phyloP scores from a whole-genome alignment of 2,797 vertebrate genomes.

The Clarias laeviceps region DNA sequence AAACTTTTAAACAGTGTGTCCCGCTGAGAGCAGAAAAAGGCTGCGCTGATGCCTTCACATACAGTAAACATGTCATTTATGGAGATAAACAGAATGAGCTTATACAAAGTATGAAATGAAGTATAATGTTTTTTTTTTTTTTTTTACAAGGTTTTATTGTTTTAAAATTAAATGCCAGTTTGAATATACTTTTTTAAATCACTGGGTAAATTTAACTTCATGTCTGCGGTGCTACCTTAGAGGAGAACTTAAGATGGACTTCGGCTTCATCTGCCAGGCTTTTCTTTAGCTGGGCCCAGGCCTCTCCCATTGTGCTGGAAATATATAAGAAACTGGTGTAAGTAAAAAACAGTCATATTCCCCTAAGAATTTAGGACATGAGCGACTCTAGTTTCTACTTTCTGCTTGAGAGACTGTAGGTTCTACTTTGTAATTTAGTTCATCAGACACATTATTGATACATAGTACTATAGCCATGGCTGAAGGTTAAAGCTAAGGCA shows the following conservation, averaged over 20 bases:
- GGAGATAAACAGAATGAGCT: background rate
- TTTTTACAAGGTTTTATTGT: background rate
- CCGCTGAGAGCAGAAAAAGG: background rate
- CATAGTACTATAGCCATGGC: background rate
- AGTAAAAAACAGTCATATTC: background rate
- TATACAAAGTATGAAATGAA: background rate
- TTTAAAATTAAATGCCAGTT: background rate
- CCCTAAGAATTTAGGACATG: background rate
- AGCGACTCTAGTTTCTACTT: background rate
- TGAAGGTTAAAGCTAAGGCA: background rate
- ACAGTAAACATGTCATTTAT: background rate
- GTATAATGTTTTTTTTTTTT: background rate
- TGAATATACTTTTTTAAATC: background rate
- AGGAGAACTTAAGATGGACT: conserved; percentile 97
- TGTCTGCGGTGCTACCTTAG: conserved; percentile 81
- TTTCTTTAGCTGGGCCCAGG: conserved; percentile 95
- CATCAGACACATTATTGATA: background rate
- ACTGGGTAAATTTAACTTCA: background rate
- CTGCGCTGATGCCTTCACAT: background rate
- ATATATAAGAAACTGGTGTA: conserved; percentile 40
- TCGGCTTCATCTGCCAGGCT: conserved; percentile 95
- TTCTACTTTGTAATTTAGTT: too few species aligned
- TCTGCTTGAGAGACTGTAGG: too few species aligned
- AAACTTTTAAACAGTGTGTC: background rate
- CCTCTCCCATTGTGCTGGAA: conserved; percentile 88